Evolutionary conservation across 2,888 invertebrate genomes (phyloP).

Genomic region (Matsumyia berberina): DNA sequence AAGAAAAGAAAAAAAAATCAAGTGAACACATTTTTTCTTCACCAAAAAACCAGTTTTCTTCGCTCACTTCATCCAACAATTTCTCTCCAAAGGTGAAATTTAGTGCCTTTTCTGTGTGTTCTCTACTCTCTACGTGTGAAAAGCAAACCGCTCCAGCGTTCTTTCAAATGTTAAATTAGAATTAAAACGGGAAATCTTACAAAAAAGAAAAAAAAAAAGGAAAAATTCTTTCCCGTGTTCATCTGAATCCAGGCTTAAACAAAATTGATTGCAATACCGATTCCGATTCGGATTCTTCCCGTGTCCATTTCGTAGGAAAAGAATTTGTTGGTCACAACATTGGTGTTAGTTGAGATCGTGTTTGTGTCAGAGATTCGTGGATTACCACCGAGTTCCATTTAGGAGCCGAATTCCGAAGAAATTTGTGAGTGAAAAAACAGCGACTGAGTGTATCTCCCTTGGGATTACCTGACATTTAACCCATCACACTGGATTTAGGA

Average conservation of each 20-base stretch:
- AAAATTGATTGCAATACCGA: not conserved
- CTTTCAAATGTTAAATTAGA: constrained; percentile 46
- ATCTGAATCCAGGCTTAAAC: not conserved
- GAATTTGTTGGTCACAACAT: constrained; percentile 30
- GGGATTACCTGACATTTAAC: constrained; percentile 73
- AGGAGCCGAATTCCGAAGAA: constrained; percentile 19
- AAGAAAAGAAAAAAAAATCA: constrained; percentile 32
- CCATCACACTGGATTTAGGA: constrained; percentile 85
- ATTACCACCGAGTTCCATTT: constrained; percentile 3
- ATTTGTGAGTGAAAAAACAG: constrained; percentile 42
- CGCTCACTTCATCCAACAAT: constrained; percentile 56
- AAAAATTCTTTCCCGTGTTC: not conserved
- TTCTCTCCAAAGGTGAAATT: constrained; percentile 75
- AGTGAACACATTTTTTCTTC: constrained; percentile 68
- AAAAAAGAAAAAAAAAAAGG: constrained; percentile 7
- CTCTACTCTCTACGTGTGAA: constrained; percentile 52
- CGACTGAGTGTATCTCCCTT: constrained; percentile 61
- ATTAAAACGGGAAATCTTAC: constrained; percentile 61
- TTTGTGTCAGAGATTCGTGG: not conserved
- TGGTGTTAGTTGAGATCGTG: constrained; percentile 17
- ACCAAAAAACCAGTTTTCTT: constrained; percentile 71
- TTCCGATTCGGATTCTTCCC: constrained; percentile 17
- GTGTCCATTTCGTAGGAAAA: constrained; percentile 12
- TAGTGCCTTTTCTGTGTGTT: constrained; percentile 60
- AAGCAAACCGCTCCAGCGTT: constrained; percentile 53